Conservation (phyloP, 1,140 invertebrate genomes). For the Globodera ellingtonae region DNA sequence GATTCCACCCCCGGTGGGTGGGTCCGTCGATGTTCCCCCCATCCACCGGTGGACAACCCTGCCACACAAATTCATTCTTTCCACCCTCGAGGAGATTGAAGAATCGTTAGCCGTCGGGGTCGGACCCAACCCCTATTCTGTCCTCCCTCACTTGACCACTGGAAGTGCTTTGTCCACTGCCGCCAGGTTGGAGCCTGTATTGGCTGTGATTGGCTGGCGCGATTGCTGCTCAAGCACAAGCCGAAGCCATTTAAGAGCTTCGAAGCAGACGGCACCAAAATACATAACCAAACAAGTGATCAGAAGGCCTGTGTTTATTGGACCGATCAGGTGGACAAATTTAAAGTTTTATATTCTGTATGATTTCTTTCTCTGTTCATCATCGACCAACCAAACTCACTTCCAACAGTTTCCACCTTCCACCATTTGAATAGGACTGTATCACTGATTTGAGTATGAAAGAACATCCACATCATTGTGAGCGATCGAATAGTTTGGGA, state of each 20-base stretch:
- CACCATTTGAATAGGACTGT: constrained; percentile 46
- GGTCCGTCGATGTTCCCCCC: too few species aligned
- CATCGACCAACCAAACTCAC: constrained; percentile 14
- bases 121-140: not conserved
- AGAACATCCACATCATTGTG: constrained; percentile 54
- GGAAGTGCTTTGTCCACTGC: not conserved
- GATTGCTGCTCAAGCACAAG: constrained; percentile 29
- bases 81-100: not conserved
- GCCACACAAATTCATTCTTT: too few species aligned
- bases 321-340: constrained; percentile 2
- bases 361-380: not conserved
- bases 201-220: not conserved
- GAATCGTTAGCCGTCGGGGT: not conserved
- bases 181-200: not conserved
- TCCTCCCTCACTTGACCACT: constrained; percentile 10
- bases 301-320: constrained; percentile 37
- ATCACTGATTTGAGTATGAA: constrained; percentile 45
- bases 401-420: constrained; percentile 41
- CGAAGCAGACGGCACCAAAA: constrained; percentile 31
- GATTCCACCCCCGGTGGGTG: too few species aligned
- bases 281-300: constrained; percentile 42
- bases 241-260: constrained; percentile 41
- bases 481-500: not conserved
- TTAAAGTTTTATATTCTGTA: too few species aligned
- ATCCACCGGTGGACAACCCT: too few species aligned